Evolutionary conservation across 1,140 invertebrate genomes (phyloP).

Genomic region (Phortica variegata): DNA sequence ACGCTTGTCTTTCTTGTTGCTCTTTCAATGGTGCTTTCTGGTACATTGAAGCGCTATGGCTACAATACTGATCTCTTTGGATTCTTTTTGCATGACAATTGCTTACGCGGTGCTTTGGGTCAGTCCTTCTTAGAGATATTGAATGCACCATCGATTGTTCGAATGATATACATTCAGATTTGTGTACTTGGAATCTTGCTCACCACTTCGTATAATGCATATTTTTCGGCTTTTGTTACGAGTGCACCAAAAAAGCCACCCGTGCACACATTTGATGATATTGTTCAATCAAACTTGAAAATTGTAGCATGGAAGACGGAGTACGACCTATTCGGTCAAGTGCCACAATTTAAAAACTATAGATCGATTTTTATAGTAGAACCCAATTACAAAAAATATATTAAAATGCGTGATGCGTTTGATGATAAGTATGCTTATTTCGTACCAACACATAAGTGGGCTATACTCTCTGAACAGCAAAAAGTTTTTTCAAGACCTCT

Average conservation of each 20-base stretch:
- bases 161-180: constrained; percentile 42
- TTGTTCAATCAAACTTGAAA: constrained; percentile 31
- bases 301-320: constrained; percentile 31
- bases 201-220: constrained; percentile 45
- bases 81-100: constrained; percentile 39
- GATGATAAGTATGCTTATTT: constrained; percentile 36
- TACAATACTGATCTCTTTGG: constrained; percentile 25
- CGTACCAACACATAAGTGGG: constrained; percentile 33
- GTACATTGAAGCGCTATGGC: constrained; percentile 24
- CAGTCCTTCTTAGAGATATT: constrained; percentile 38
- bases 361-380: constrained; percentile 34
- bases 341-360: constrained; percentile 32
- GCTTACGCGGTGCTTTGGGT: constrained; percentile 37
- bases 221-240: constrained; percentile 46
- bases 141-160: constrained; percentile 25
- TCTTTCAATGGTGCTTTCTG: constrained; percentile 6
- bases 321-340: constrained; percentile 30
- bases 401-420: constrained; percentile 27
- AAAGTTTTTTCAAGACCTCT: constrained; percentile 38
- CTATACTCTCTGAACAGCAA: constrained; percentile 37
- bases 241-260: constrained; percentile 29
- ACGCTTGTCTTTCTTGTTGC: background rate
- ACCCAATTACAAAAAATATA: constrained; percentile 23
- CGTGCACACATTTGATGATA: constrained; percentile 32
- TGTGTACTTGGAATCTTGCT: constrained; percentile 40